A percentile compares a stretch with the other conserved stretches of the same genome.
These are phyloP conservation scores for Pseudomyrmex concolor DNA, from an alignment of 1,140 invertebrate genomes.

Conservation along the genomic window DNA sequence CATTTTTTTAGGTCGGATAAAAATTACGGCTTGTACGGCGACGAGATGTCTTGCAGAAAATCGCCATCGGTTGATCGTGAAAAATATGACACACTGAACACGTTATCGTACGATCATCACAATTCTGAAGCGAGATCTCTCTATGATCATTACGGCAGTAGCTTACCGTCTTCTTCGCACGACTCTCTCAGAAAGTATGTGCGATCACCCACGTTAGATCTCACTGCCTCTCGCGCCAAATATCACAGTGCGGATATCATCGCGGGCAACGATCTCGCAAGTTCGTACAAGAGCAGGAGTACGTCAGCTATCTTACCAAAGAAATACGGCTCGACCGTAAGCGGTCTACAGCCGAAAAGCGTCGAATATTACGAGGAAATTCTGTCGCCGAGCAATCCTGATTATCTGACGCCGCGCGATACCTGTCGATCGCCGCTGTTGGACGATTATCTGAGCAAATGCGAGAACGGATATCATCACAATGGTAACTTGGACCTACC, in stretches of 20 bases:
- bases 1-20: constrained; percentile 46
- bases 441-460: constrained; percentile 67
- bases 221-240: constrained; percentile 67
- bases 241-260: constrained; percentile 77
- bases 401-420: constrained; percentile 70
- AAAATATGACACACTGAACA: constrained; percentile 69
- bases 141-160: constrained; percentile 36
- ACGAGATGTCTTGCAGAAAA: constrained; percentile 69
- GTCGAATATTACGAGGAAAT: constrained; percentile 82
- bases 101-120: constrained; percentile 34
- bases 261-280: constrained; percentile 67
- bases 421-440: constrained; percentile 62
- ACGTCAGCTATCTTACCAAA: constrained; percentile 68
- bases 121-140: constrained; percentile 18
- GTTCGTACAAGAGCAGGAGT: constrained; percentile 52
- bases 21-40: constrained; percentile 74
- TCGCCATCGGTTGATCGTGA: constrained; percentile 78
- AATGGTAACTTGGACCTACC: constrained; percentile 69
- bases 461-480: constrained; percentile 76
- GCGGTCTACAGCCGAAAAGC: constrained; percentile 75
- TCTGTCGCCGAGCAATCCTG: constrained; percentile 76
- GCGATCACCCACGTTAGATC: constrained; percentile 75
- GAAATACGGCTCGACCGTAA: constrained; percentile 76
- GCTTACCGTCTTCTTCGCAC: constrained; percentile 70
- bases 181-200: constrained; percentile 79